A percentile compares a stretch with the other conserved stretches of the same genome.
Evolutionary conservation across 2,113 vertebrate genomes (phyloP).

Genomic region (Elgaria multicarinata): DNA sequence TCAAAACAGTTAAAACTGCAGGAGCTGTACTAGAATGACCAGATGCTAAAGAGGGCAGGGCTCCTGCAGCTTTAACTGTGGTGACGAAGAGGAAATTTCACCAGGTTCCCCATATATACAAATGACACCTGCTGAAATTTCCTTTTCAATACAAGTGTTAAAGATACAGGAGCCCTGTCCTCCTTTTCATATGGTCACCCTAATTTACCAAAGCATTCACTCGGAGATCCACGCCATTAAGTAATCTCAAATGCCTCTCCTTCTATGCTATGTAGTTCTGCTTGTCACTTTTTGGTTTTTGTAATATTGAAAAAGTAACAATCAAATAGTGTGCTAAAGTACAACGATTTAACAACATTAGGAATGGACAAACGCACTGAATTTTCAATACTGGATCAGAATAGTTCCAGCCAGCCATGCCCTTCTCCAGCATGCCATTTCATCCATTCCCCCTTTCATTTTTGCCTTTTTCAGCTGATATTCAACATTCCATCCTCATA

Average conservation of each 20-base stretch:
- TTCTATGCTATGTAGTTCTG: background rate
- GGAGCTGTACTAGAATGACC: too few relatives aligned
- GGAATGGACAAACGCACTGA: background rate
- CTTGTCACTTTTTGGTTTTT: background rate
- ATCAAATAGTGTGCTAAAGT: background rate
- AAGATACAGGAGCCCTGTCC: too few relatives aligned
- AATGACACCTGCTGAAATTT: too few relatives aligned
- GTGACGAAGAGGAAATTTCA: too few relatives aligned
- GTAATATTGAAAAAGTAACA: background rate
- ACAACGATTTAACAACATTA: background rate
- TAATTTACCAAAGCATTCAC: background rate
- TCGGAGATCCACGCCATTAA: background rate
- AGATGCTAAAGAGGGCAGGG: too few relatives aligned
- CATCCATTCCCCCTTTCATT: background rate
- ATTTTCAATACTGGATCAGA: background rate
- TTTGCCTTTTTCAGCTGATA: background rate
- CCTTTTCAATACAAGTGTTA: too few relatives aligned
- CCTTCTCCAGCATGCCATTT: background rate
- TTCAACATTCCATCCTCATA: background rate
- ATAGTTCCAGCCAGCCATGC: background rate
- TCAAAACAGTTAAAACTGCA: too few relatives aligned
- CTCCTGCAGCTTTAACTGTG: too few relatives aligned
- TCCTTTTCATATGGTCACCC: too few relatives aligned
- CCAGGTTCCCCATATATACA: too few relatives aligned
- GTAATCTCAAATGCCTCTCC: too few relatives aligned